Base-by-base conservation (phyloP, 1,140 invertebrate genomes). In the Papilio polytes region DNA sequence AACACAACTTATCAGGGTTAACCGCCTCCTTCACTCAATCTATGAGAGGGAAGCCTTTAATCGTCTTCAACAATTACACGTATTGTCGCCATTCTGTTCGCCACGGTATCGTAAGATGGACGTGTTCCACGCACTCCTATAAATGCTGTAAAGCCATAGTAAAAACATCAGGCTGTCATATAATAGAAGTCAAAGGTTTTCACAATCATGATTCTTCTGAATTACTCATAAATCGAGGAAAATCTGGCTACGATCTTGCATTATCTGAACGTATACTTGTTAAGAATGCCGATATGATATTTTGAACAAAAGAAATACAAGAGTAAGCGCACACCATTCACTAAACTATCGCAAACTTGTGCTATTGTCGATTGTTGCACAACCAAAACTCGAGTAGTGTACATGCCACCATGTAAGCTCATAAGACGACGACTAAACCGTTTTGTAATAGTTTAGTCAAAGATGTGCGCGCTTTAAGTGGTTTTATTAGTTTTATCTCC, bases 91-190 rank as follows among this genome's bases (percentile, higher is more conserved):
- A 94, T 80, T 92, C 90, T 0, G 79, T 87, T 1, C 83, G 90
- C 20, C 91, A 89, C 22, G 89, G 87, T 3, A 84, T 92, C 1
- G 80, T 90, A 0, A 83, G 92, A 20, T 94, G 93, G 92, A 92
- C 89, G 0, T 94, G 93, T 73, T 94, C 92, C 1, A 94, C 92
- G 0, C 92, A 94, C 79, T 92, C 91, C 13, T 92, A 94, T 63
- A 94, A 91, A 79, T 90, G 90, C 48, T 94, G 92, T 72, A 92
- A 91, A 56, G 93, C 92, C 0, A 86, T 93, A 0, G 91, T 94
- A 22, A 94, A 94, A 74, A 94, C 93, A 0, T 74, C 53, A 3
- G 90, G 90, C 3, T 44, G 63, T 0, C 84, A 87, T 8, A 93
- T 94, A 41, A 87, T 94, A 0, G 87, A 92, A 78, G 85, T 92